Percentiles rank a stretch among this genome's conserved stretches.
phyloP scores from a whole-genome alignment of 1,140 invertebrate genomes.

The Rhagoletis pomonella region DNA sequence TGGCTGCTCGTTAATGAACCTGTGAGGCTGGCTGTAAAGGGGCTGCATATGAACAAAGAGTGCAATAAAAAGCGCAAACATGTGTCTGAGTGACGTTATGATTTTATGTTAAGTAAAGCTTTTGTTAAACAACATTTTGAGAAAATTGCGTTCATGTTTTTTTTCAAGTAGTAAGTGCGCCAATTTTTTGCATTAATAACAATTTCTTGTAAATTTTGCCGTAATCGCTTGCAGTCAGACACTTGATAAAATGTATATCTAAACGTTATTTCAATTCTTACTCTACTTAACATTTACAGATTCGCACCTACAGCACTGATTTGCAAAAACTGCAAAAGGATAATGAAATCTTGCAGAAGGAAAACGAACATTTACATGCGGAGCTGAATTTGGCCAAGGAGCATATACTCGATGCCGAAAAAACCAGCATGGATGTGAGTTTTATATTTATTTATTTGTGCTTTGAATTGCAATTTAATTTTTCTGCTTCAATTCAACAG shows the following conservation, averaged over 20 bases:
- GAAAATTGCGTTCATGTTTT: no score
- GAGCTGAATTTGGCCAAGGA: slow-evolving; percentile 71
- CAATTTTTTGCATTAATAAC: no score
- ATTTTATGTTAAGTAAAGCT: no score
- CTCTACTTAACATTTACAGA: slow-evolving; percentile 58
- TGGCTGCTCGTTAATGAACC: slow-evolving; percentile 21
- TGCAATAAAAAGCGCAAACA: neutral
- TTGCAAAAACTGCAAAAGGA: slow-evolving; percentile 72
- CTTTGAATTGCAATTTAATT: neutral
- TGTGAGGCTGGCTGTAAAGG: neutral
- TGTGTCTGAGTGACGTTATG: neutral
- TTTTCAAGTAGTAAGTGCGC: no score
- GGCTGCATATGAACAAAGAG: neutral
- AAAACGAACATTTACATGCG: slow-evolving; percentile 65
- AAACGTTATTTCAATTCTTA: neutral
- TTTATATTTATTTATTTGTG: neutral
- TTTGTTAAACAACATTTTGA: no score
- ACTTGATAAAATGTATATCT: no score
- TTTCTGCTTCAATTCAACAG: neutral
- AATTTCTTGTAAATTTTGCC: neutral
- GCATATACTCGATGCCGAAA: slow-evolving; percentile 68
- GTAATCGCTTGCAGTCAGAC: neutral
- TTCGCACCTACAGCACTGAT: slow-evolving; percentile 65
- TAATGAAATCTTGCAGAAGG: slow-evolving; percentile 70
- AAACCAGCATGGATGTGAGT: slow-evolving; percentile 62